Evolutionary conservation across 1,140 invertebrate genomes (phyloP).

Genomic region (Calliphora vicina): DNA sequence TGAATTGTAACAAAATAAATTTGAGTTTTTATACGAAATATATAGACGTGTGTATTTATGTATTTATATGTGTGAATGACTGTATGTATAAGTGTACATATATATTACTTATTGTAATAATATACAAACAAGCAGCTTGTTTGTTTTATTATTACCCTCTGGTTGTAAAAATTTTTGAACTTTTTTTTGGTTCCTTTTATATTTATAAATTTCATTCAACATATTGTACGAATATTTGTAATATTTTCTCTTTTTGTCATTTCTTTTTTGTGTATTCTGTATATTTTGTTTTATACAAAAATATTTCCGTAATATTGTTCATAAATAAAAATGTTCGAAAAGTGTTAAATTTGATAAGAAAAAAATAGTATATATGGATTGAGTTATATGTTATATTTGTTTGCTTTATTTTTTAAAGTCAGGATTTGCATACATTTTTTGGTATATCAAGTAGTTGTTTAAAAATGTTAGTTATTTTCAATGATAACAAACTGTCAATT

Average conservation of each 20-base stretch:
- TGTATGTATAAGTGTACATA: too few species aligned
- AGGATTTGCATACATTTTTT: too few species aligned
- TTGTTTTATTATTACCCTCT: constrained; percentile 11
- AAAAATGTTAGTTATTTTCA: neutral
- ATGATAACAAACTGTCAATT: neutral
- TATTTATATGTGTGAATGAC: too few species aligned
- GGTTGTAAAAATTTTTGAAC: neutral
- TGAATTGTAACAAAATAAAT: neutral
- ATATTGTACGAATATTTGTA: neutral
- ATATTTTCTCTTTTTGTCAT: neutral
- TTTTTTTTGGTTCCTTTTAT: neutral
- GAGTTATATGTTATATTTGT: neutral
- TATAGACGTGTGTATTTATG: too few species aligned
- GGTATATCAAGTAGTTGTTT: too few species aligned
- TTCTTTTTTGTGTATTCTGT: neutral
- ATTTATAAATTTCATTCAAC: neutral
- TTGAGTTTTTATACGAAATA: too few species aligned
- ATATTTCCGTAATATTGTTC: neutral
- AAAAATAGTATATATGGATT: neutral
- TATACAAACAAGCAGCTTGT: neutral
- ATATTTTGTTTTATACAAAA: neutral
- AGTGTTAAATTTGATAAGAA: constrained; percentile 1
- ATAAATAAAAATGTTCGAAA: neutral
- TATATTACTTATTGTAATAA: neutral
- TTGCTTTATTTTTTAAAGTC: neutral